Conservation (phyloP, 2,888 invertebrate species). For the Anarsia innoxiella region DNA sequence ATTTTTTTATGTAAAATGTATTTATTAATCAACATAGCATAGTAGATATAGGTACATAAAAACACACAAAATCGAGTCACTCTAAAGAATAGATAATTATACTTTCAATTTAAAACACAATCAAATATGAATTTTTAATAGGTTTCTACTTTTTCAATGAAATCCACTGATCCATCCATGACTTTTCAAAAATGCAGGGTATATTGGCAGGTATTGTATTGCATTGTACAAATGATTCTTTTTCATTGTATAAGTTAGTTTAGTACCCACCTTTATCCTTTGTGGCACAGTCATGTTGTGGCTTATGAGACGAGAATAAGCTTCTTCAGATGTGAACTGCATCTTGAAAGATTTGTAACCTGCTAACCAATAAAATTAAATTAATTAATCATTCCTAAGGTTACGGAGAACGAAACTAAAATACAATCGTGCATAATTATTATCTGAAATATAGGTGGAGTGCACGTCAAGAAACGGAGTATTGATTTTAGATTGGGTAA, state of each 20-base stretch:
- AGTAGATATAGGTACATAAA: not conserved
- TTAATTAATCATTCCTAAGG: too few species aligned
- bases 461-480: conserved; percentile 1
- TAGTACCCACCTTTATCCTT: conserved; percentile 55
- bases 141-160: too few species aligned
- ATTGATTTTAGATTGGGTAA: too few species aligned
- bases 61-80: too few species aligned
- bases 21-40: not conserved
- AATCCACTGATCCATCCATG: too few species aligned
- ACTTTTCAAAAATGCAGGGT: too few species aligned
- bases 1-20: not conserved
- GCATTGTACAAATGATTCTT: not conserved
- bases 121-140: too few species aligned
- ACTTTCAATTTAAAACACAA: too few species aligned
- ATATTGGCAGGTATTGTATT: too few species aligned
- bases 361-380: not conserved
- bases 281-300: conserved; percentile 71
- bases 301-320: conserved; percentile 65
- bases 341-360: conserved; percentile 26
- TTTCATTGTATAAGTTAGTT: not conserved
- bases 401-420: too few species aligned
- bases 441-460: conserved; percentile 1
- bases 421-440: too few species aligned
- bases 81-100: too few species aligned
- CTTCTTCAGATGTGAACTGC: conserved; percentile 64